phyloP scores from a whole-genome alignment of 2,888 invertebrate genomes.

The Apotomis capreana region DNA sequence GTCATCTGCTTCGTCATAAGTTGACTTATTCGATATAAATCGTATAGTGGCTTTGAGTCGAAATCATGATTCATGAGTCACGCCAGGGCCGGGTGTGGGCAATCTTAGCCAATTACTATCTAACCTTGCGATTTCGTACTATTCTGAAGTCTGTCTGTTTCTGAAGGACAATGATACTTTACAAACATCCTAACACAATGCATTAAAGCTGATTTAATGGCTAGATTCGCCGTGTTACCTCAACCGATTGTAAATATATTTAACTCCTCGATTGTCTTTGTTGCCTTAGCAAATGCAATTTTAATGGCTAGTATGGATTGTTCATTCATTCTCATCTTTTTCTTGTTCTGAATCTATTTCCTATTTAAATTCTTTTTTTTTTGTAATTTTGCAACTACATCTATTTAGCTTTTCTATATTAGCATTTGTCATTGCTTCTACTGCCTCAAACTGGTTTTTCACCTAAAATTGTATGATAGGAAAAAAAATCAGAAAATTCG shows the following conservation, averaged over 20 bases:
- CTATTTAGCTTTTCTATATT: not conserved
- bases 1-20: conserved; percentile 1
- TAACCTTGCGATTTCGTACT: conserved; percentile 62
- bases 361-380: too few species aligned
- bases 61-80: conserved; percentile 70
- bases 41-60: conserved; percentile 46
- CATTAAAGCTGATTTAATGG: not conserved
- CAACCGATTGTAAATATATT: not conserved
- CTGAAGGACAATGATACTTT: conserved; percentile 12
- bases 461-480: too few species aligned
- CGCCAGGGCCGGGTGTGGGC: conserved; percentile 64
- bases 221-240: not conserved
- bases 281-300: not conserved
- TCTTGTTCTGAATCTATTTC: too few species aligned
- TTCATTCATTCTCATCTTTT: too few species aligned
- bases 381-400: not conserved
- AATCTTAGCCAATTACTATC: conserved; percentile 70
- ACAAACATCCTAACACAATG: not conserved
- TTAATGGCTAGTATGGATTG: not conserved
- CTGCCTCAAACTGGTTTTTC: too few species aligned
- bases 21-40: conserved; percentile 19
- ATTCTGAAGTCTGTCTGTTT: conserved; percentile 50
- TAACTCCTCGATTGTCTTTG: not conserved
- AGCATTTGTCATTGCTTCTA: too few species aligned
- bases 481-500: too few species aligned